Evolutionary conservation across 1,140 invertebrate species (phyloP).

Genomic region (Apis florea): DNA sequence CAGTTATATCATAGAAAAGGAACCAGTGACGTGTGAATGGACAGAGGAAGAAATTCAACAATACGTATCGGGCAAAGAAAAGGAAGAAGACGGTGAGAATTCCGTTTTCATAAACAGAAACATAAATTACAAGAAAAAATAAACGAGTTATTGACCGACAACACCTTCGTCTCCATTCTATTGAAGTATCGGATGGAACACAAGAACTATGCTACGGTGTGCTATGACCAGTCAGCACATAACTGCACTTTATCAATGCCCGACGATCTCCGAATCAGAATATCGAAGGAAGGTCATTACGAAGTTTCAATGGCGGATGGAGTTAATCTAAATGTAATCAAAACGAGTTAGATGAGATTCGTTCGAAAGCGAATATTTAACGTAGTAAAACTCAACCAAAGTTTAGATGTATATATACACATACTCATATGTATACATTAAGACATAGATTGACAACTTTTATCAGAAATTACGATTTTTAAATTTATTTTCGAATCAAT

Average conservation of each 20-base stretch:
- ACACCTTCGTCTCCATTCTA: conserved; percentile 80
- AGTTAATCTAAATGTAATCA: conserved; percentile 65
- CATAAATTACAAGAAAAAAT: conserved; percentile 41
- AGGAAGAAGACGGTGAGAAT: background rate
- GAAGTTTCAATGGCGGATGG: conserved; percentile 59
- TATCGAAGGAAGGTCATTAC: conserved; percentile 59
- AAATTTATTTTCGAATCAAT: no score
- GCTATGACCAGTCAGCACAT: conserved; percentile 75
- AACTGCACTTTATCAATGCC: conserved; percentile 68
- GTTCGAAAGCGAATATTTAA: conserved; percentile 15
- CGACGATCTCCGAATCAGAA: conserved; percentile 55
- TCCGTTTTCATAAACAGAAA: background rate
- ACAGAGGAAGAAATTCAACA: conserved; percentile 64
- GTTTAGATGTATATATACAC: background rate
- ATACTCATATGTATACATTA: no score
- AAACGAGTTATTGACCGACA: conserved; percentile 64
- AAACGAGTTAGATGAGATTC: conserved; percentile 24
- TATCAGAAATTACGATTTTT: no score
- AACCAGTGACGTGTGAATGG: conserved; percentile 69
- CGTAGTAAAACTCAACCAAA: background rate
- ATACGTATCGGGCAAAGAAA: conserved; percentile 49
- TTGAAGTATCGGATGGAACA: conserved; percentile 80
- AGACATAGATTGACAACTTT: no score
- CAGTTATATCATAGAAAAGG: conserved; percentile 75
- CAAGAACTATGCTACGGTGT: conserved; percentile 80